Conservation (phyloP, 2,113 vertebrate genomes). For the Pedetes capensis region DNA sequence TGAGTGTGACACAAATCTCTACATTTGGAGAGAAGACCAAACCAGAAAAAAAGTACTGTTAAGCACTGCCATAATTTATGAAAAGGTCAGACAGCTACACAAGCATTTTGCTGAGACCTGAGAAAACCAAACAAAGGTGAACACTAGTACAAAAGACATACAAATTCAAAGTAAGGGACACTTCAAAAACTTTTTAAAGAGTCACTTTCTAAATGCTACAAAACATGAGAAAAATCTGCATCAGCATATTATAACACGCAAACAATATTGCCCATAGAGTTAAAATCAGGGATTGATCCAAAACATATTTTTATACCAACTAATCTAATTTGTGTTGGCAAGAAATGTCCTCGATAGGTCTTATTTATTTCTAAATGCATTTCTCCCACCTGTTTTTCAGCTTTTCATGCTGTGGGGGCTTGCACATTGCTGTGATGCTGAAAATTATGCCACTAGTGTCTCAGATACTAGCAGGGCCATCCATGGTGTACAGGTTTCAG, state of each 20-base stretch:
- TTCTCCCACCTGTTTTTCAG: too few relatives aligned
- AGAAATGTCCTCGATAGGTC: neutral
- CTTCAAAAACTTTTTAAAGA: neutral
- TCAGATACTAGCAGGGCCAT: too few relatives aligned
- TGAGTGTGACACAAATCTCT: neutral
- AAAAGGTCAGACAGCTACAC: conserved; percentile 26
- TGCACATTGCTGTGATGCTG: too few relatives aligned
- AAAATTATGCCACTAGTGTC: too few relatives aligned
- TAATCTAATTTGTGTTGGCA: neutral
- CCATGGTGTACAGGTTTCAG: too few relatives aligned
- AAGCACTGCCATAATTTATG: conserved; percentile 1
- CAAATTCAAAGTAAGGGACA: neutral
- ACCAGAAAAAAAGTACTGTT: neutral
- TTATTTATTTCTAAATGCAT: neutral
- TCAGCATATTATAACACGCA: neutral
- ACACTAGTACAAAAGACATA: neutral
- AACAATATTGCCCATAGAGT: neutral
- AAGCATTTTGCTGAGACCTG: conserved; percentile 22
- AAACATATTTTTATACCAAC: neutral
- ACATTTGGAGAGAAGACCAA: neutral
- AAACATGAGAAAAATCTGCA: neutral
- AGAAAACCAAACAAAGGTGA: conserved; percentile 37
- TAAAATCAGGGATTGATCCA: neutral
- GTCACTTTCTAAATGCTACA: neutral
- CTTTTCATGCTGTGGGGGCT: too few relatives aligned